Conservation (phyloP, 1,140 invertebrate genomes). For the Portunus trituberculatus region DNA sequence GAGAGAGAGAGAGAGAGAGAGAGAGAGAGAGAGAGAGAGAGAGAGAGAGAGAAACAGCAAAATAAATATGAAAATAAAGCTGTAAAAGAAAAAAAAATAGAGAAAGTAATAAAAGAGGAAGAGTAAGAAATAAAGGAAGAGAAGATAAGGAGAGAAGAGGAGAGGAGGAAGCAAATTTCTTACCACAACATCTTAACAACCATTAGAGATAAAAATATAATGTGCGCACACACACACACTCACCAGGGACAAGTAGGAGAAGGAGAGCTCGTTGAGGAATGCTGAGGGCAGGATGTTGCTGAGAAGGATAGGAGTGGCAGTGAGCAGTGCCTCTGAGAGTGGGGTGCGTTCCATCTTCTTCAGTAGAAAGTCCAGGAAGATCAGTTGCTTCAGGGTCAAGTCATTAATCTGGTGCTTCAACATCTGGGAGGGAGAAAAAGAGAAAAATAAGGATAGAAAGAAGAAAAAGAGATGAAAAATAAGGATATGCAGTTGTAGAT, state of each 20-base stretch:
- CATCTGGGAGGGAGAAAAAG: constrained; percentile 26
- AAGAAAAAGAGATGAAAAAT: background rate
- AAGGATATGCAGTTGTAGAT: no score
- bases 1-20: background rate
- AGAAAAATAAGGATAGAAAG: background rate
- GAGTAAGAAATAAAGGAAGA: no score
- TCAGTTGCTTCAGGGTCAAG: background rate
- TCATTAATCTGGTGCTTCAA: constrained; percentile 31
- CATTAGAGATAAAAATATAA: background rate
- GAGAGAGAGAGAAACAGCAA: constrained; percentile 12
- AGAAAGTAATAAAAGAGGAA: no score
- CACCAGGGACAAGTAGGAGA: constrained; percentile 41
- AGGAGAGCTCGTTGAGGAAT: background rate
- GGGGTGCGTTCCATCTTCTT: constrained; percentile 8
- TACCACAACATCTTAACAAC: no score
- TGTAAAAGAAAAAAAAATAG: no score
- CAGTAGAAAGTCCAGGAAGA: constrained; percentile 30
- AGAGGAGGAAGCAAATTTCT: no score
- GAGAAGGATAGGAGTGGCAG: constrained; percentile 28
- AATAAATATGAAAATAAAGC: no score
- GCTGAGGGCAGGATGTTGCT: background rate
- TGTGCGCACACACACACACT: background rate
- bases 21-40: constrained; percentile 33
- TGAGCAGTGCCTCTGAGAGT: background rate
- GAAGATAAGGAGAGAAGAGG: no score